Conservation (phyloP, 2,797 vertebrate genomes). For the Triplophysa bombifrons region DNA sequence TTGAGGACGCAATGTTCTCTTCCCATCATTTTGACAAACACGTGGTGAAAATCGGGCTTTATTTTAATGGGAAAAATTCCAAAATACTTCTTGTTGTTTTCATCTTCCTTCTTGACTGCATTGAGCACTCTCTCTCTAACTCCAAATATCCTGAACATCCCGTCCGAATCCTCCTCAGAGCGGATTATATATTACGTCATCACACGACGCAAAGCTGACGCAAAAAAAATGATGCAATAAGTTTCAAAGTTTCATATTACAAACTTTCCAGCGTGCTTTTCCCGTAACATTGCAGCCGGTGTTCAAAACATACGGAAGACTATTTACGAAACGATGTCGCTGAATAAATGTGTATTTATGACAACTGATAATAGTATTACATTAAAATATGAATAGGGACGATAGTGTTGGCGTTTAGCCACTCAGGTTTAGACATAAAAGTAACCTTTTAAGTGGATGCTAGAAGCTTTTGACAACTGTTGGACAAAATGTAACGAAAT, state of each 20-base stretch:
- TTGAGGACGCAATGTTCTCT: constrained; percentile 10
- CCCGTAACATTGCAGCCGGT: neutral
- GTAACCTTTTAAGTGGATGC: neutral
- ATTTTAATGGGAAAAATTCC: neutral
- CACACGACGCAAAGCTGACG: constrained; percentile 10
- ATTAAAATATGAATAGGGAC: too few relatives aligned
- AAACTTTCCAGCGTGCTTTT: neutral
- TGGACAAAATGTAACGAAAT: neutral
- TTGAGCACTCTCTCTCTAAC: neutral
- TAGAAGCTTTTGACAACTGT: neutral
- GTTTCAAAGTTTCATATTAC: too few relatives aligned
- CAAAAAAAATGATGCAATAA: too few relatives aligned
- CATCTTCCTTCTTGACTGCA: neutral
- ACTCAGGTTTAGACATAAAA: neutral
- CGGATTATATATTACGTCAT: neutral
- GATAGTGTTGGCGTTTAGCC: too few relatives aligned
- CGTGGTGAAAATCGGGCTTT: constrained; percentile 18
- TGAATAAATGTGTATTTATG: neutral
- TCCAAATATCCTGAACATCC: too few relatives aligned
- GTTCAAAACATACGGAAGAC: neutral
- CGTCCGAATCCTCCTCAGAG: neutral
- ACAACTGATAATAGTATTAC: neutral
- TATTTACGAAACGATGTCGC: neutral
- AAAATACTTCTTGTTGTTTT: neutral
- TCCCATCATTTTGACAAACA: neutral